A percentile compares a stretch with the other conserved stretches of the same genome.
phyloP scores from a whole-genome alignment of 2,888 invertebrate species.

The Trisateles emortualis region DNA sequence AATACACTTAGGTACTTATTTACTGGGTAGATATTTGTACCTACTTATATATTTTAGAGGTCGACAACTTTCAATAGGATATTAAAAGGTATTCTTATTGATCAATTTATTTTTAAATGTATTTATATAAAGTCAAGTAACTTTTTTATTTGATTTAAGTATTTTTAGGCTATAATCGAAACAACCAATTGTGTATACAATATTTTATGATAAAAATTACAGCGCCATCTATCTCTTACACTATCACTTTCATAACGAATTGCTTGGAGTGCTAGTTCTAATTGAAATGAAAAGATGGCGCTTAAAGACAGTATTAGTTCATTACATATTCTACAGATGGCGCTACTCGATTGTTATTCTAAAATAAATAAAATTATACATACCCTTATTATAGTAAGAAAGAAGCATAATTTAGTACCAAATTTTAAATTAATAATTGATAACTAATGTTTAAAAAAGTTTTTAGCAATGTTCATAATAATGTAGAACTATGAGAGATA shows the following conservation, averaged over 20 bases:
- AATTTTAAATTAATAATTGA: too few relatives aligned
- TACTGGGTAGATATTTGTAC: too few relatives aligned
- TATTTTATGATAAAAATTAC: background rate
- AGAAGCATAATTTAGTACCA: too few relatives aligned
- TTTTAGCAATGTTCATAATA: too few relatives aligned
- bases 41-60: constrained; percentile 1
- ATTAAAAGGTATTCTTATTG: background rate
- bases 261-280: background rate
- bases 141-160: background rate
- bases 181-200: background rate
- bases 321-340: constrained; percentile 20
- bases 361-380: background rate
- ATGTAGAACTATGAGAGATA: too few relatives aligned
- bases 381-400: too few relatives aligned
- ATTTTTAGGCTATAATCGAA: too few relatives aligned
- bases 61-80: constrained; percentile 11
- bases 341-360: constrained; percentile 9
- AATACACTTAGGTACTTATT: background rate
- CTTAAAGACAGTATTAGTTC: background rate
- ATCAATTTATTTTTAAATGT: too few relatives aligned
- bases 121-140: too few relatives aligned
- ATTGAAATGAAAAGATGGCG: constrained; percentile 27
- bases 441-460: too few relatives aligned
- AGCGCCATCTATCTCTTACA: constrained; percentile 31
- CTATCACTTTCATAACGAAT: background rate